Evolutionary conservation across 1,140 invertebrate species (phyloP).

Genomic region (Euura lappo): DNA sequence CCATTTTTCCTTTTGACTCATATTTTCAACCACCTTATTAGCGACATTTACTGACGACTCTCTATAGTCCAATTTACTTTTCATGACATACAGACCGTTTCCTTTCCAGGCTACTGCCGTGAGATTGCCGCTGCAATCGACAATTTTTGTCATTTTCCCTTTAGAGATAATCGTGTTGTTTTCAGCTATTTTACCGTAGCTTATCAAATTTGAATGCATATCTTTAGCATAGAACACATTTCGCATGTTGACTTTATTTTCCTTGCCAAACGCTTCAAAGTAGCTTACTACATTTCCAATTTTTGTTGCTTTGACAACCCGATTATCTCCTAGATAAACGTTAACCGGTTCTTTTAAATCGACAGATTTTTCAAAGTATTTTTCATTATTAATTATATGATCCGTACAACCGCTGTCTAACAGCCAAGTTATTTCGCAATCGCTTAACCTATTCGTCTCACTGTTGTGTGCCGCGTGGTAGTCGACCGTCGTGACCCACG

Average conservation of each 20-base stretch:
- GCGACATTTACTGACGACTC: not conserved
- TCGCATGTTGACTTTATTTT: conserved; percentile 9
- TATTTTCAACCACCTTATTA: not conserved
- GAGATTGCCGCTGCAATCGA: conserved; percentile 2
- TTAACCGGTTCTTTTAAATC: conserved; percentile 8
- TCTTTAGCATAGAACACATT: conserved; percentile 14
- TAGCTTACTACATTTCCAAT: conserved; percentile 18
- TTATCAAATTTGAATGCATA: conserved; percentile 16
- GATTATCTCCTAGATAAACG: conserved; percentile 20
- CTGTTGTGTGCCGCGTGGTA: not conserved
- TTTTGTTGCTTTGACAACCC: conserved; percentile 14
- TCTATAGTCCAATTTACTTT: not conserved
- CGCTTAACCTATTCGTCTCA: not conserved
- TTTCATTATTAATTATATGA: conserved; percentile 10
- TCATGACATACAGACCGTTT: not conserved
- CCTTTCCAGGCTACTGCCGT: conserved; percentile 7
- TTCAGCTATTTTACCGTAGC: conserved; percentile 7
- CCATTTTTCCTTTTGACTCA: conserved; percentile 25
- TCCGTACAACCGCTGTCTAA: conserved; percentile 2
- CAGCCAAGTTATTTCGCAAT: not conserved
- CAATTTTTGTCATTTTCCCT: conserved; percentile 13
- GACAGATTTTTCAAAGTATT: conserved; percentile 9
- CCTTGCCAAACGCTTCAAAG: conserved; percentile 13
- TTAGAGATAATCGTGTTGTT: conserved; percentile 13
- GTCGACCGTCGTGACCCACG: not conserved